Conservation (phyloP, 2,888 invertebrate genomes). For the Anthoptus insignis region DNA sequence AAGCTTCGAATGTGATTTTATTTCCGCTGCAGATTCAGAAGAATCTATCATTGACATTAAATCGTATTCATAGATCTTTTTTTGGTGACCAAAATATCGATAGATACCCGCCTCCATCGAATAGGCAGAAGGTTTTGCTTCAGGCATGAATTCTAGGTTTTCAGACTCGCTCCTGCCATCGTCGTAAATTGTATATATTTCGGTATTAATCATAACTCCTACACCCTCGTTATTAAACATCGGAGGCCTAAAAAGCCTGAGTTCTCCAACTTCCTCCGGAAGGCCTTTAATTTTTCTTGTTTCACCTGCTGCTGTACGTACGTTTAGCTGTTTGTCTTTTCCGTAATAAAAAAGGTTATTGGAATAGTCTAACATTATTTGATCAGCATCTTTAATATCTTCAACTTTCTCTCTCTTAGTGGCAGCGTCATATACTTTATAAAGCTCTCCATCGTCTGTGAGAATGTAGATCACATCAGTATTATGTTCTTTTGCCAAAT, state of each 20-base stretch:
- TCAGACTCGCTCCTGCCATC: constrained; percentile 58
- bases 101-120: constrained; percentile 61
- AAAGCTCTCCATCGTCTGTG: constrained; percentile 63
- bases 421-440: constrained; percentile 67
- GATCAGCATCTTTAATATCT: constrained; percentile 59
- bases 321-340: constrained; percentile 59
- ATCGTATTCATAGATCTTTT: constrained; percentile 70
- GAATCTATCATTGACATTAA: constrained; percentile 40
- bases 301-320: constrained; percentile 53
- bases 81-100: constrained; percentile 65
- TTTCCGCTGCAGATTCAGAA: constrained; percentile 1
- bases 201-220: constrained; percentile 56
- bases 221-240: constrained; percentile 56
- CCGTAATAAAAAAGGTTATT: constrained; percentile 68
- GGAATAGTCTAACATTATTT: constrained; percentile 65
- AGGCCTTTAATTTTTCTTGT: constrained; percentile 63
- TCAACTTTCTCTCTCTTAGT: constrained; percentile 60
- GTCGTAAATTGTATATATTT: constrained; percentile 54
- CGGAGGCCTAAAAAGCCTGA: constrained; percentile 59
- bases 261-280: constrained; percentile 54
- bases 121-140: constrained; percentile 60
- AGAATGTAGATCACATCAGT: constrained; percentile 63
- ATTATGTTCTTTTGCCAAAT: constrained; percentile 47
- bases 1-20: not conserved
- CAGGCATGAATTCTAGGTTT: constrained; percentile 51